Base-by-base conservation (phyloP, 2,888 invertebrate genomes). In the Euphydryas editha region DNA sequence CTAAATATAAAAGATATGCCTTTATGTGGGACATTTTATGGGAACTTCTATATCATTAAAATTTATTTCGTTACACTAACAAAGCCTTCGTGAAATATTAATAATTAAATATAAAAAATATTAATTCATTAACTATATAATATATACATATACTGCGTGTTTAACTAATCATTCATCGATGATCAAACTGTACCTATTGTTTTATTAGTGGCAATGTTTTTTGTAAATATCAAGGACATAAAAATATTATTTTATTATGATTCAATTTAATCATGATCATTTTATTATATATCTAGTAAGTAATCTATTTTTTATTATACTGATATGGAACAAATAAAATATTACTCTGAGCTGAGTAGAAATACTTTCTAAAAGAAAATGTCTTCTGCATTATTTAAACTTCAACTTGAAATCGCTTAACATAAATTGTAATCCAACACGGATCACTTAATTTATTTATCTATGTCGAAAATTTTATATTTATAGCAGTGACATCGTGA, bases 221-320 rank as follows among this genome's bases (percentile, higher is more conserved):
- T 47, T 47, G 17, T 47, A 47, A 47, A 47, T 47, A 18, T 47
- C 47, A 47, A 47, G 47, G 18, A 39, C 15, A 30, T 30, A 30
- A 30, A 30, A 2, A 2, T 0, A 30, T 30, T 30, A 4, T 8
- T 7, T 30, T 30, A 30, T 30, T 7, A 30, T 30, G 8, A 30
- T 24, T 24, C 30, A 21, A 20, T 49, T 21, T 15, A 6, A 21
- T 21, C 21, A 15, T 20, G 2, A 18, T n/a, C n/a, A n/a, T n/a
- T n/a, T n/a, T n/a, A n/a, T n/a, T n/a, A n/a, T n/a, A n/a, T n/a
- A n/a, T n/a, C n/a, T n/a, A n/a, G n/a, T n/a, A n/a, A n/a, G n/a
- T n/a, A n/a, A n/a, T n/a, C n/a, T n/a, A n/a, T n/a, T n/a, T n/a
- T n/a, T n/a, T n/a, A n/a, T n/a, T n/a, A n/a, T n/a, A n/a, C n/a